These are phyloP conservation scores for Carterocephalus palaemon DNA, from an alignment of 2,888 invertebrate species.

Conservation along the genomic window DNA sequence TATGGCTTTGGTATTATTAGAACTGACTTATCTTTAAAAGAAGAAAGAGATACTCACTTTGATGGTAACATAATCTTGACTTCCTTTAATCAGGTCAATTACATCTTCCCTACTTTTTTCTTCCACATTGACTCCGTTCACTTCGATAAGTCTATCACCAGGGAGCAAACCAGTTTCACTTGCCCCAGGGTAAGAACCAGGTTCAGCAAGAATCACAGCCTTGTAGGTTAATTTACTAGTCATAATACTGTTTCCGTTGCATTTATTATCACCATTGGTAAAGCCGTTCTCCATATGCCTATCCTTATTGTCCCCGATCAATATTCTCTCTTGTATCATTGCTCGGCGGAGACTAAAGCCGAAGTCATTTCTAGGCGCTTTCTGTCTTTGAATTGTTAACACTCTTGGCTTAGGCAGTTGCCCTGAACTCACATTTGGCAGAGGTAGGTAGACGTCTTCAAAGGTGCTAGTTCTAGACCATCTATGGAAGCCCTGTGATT, in stretches of 20 bases:
- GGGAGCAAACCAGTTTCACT: conserved; percentile 92
- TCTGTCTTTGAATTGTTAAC: conserved; percentile 87
- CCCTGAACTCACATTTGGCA: conserved; percentile 84
- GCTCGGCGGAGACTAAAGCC: conserved; percentile 95
- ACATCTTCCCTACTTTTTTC: conserved; percentile 93
- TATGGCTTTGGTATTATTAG: too few relatives aligned
- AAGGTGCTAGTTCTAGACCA: conserved; percentile 89
- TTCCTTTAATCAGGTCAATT: conserved; percentile 94
- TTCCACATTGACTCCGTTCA: conserved; percentile 92
- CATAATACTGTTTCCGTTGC: conserved; percentile 51
- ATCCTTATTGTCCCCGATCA: conserved; percentile 56
- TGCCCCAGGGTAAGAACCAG: conserved; percentile 87
- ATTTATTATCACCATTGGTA: conserved; percentile 62
- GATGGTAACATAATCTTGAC: conserved; percentile 88
- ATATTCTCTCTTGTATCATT: conserved; percentile 85
- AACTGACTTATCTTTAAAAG: too few relatives aligned
- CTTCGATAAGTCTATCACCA: conserved; percentile 95
- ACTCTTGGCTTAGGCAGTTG: conserved; percentile 85
- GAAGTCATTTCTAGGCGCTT: conserved; percentile 92
- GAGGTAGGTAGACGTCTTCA: conserved; percentile 85
- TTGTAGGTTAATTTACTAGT: conserved; percentile 78
- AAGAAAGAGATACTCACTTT: conserved; percentile 88
- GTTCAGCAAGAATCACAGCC: conserved; percentile 94
- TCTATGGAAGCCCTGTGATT: conserved; percentile 89
- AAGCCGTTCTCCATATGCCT: conserved; percentile 57